Evolutionary conservation across 2,113 vertebrate genomes (phyloP).

Genomic region (Pollimyrus isidori): DNA sequence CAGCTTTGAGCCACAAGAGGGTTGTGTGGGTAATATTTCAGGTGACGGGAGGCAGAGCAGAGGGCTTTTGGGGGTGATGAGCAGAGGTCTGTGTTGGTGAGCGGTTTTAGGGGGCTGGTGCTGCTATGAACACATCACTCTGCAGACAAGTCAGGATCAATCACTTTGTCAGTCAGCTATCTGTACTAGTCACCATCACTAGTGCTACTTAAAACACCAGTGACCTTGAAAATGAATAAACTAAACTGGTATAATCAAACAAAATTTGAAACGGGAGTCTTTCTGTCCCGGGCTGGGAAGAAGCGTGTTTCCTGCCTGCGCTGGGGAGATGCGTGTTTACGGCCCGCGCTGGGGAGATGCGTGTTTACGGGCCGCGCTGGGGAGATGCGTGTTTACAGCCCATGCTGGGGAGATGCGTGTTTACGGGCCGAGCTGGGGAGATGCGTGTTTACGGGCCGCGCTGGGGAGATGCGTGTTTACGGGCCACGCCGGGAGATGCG

Average conservation of each 20-base stretch:
- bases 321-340: no score
- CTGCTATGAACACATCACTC: background rate
- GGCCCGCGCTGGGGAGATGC: background rate
- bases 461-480: no score
- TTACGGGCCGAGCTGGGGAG: no score
- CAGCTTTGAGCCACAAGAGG: background rate
- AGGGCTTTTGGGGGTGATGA: background rate
- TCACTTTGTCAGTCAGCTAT: background rate
- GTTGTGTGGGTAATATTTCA: background rate
- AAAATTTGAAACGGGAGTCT: background rate
- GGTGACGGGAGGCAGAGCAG: background rate
- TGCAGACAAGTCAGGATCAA: background rate
- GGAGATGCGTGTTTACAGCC: no score
- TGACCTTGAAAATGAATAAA: background rate
- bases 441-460: no score
- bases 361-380: background rate
- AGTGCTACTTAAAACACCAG: background rate
- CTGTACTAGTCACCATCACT: background rate
- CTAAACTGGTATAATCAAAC: background rate
- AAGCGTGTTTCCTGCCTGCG: accelerated
- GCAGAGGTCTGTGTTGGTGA: background rate
- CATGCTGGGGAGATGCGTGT: no score
- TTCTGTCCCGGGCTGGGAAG: background rate
- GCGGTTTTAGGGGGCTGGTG: background rate
- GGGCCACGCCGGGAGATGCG: no score